A percentile compares a stretch with the other conserved stretches of the same genome.
These are phyloP conservation scores for Loxodonta africana DNA, from an alignment of 2,113 vertebrate genomes.

Conservation along the genomic window DNA sequence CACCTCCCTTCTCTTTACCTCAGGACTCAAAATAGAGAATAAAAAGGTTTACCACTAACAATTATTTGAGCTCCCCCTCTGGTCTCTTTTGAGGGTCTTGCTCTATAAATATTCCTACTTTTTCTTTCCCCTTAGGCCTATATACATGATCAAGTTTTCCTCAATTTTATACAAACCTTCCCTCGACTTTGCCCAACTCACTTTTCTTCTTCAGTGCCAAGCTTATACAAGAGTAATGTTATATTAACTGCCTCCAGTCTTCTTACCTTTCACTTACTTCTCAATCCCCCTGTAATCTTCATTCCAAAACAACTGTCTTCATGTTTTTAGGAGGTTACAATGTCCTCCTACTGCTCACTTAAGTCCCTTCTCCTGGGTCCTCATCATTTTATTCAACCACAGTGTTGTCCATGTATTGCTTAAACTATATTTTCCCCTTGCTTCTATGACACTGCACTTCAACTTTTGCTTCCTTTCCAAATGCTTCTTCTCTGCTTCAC, in stretches of 20 bases:
- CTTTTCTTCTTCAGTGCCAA: conserved; percentile 5
- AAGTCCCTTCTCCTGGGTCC: neutral
- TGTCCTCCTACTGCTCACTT: neutral
- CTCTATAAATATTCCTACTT: neutral
- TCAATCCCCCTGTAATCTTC: neutral
- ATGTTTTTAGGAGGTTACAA: neutral
- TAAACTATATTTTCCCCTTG: neutral
- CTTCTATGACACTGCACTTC: neutral
- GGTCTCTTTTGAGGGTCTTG: conserved; percentile 38
- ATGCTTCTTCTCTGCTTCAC: conserved; percentile 7
- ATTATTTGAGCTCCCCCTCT: neutral
- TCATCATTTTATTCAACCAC: conserved; percentile 5
- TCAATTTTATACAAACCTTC: conserved; percentile 4
- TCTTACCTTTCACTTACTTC: conserved; percentile 32
- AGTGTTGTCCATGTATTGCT: neutral
- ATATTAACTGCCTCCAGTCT: neutral
- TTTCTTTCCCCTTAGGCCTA: neutral
- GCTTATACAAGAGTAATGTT: neutral
- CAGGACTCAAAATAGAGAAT: conserved; percentile 2
- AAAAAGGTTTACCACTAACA: conserved; percentile 23
- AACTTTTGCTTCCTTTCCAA: conserved; percentile 48
- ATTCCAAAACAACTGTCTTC: neutral
- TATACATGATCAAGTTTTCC: conserved; percentile 17
- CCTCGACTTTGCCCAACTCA: neutral
- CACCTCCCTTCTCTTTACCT: neutral